Evolutionary conservation across 1,140 invertebrate species (phyloP), one percentile per base, ranked within the genome.

Genomic region (Macrotrachela quadricornifera): DNA sequence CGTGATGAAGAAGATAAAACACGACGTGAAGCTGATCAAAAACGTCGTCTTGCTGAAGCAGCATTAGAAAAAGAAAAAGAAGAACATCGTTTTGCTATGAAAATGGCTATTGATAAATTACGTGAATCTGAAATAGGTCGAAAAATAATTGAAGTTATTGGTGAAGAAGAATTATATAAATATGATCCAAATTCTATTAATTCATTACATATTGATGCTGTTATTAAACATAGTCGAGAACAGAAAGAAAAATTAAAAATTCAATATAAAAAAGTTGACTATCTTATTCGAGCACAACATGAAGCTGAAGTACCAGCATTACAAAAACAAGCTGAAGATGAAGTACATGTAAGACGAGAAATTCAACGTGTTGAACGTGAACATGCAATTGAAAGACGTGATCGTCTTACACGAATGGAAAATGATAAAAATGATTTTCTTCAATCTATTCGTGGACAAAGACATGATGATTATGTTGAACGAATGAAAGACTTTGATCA

Each of bases 271-370:
- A 48, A 70, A 63, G 61, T 91, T 11, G 87, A 92, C 70, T 87
- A 92, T 66, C 78, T 87, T 59, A 86, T 91, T 63, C 74, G 90
- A 56, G 88, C 90, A 1, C 92, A 91, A 62, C 76, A 88, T 8
- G 62, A 87, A 45, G 85, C 91, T 64, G 91, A 95, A 71, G 85
- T 95, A 58, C 85, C 88, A 1, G 64, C 91, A 0, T 71, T 95
- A 38, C 77, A 86, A 60, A 80, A 87, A 62, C 79, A 79, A 43
- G 74, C 85, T 62, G 81, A 85, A 53, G 80, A 88, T 59, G 85
- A 85, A 57, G 79, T 81, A 58, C 78, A 83, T 16, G 49, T 69
- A 51, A 69, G 73, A 57, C 79, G 79, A 58, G 76, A 80, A 38
- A 76, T 79, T 40, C 75, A 85, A 9, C 80, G 85, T 56, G 78